These are phyloP conservation scores for Drosophila suzukii DNA, from an alignment of 1,140 invertebrate species.

Conservation along the genomic window DNA sequence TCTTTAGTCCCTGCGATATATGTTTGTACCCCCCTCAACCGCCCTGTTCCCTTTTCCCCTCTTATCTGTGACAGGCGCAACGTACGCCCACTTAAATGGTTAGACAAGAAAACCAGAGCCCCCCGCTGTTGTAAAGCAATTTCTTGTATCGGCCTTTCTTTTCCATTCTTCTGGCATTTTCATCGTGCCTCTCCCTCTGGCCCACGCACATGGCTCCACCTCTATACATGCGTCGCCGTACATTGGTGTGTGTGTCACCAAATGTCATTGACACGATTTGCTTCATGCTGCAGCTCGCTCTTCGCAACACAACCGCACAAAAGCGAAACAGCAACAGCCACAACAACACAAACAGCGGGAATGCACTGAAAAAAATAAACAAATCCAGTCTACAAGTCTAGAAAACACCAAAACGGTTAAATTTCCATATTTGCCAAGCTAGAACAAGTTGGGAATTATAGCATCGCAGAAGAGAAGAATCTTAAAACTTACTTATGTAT, in stretches of 20 bases:
- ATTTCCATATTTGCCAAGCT: neutral
- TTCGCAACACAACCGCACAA: slow-evolving; percentile 42
- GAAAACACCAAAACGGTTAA: neutral
- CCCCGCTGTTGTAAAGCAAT: slow-evolving; percentile 45
- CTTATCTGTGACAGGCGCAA: slow-evolving; percentile 29
- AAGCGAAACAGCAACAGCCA: slow-evolving; percentile 32
- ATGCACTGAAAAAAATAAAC: slow-evolving; percentile 6
- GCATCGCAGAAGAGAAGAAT: too few species aligned
- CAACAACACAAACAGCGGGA: slow-evolving; percentile 17
- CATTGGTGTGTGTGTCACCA: slow-evolving; percentile 65
- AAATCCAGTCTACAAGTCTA: neutral
- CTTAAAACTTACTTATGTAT: too few species aligned
- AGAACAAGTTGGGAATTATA: neutral
- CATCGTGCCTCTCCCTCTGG: slow-evolving; percentile 16
- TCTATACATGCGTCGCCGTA: slow-evolving; percentile 5
- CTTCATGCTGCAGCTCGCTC: slow-evolving; percentile 72
- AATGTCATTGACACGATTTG: slow-evolving; percentile 81
- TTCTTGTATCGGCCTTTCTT: slow-evolving; percentile 59
- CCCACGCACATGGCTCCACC: slow-evolving; percentile 10
- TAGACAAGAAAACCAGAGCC: slow-evolving; percentile 21
- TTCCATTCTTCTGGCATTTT: slow-evolving; percentile 36
- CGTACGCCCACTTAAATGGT: slow-evolving; percentile 52
- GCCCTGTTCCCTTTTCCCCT: slow-evolving; percentile 18
- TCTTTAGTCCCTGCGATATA: slow-evolving; percentile 36
- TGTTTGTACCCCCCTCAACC: neutral